Conservation (phyloP, 1,140 invertebrate genomes). For the Diorhabda carinulata region DNA sequence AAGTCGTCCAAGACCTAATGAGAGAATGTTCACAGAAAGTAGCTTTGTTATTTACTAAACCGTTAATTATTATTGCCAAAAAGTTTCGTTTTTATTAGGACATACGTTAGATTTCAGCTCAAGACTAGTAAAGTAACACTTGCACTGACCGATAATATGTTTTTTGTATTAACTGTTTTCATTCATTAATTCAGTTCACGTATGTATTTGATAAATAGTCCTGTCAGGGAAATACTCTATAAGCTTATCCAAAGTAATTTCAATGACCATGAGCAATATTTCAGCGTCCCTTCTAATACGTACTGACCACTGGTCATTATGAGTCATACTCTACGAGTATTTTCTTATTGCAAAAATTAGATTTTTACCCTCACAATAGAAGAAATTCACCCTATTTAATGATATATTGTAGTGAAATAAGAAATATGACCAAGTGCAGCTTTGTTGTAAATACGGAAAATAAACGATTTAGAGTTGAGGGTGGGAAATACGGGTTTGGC, state of each 20-base stretch:
- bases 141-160: no score
- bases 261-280: conserved; percentile 15
- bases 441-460: conserved; percentile 35
- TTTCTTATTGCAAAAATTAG: conserved; percentile 31
- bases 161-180: no score
- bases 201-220: conserved; percentile 8
- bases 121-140: no score
- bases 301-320: conserved; percentile 35
- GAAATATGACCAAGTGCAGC: conserved; percentile 29
- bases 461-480: conserved; percentile 29
- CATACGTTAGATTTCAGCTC: no score
- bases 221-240: conserved; percentile 11
- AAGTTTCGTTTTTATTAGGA: no score
- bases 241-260: conserved; percentile 11
- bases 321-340: conserved; percentile 28
- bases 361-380: conserved; percentile 23
- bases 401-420: conserved; percentile 31
- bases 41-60: no score
- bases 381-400: conserved; percentile 23
- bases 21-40: no score
- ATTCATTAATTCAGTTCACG: not conserved
- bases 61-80: no score
- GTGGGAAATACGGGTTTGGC: conserved; percentile 32
- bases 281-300: conserved; percentile 20
- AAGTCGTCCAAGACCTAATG: no score